A percentile compares a stretch with the other conserved stretches of the same genome.
Evolutionary conservation across 2,888 invertebrate genomes (phyloP).

Genomic region (Acholoe squamosa): DNA sequence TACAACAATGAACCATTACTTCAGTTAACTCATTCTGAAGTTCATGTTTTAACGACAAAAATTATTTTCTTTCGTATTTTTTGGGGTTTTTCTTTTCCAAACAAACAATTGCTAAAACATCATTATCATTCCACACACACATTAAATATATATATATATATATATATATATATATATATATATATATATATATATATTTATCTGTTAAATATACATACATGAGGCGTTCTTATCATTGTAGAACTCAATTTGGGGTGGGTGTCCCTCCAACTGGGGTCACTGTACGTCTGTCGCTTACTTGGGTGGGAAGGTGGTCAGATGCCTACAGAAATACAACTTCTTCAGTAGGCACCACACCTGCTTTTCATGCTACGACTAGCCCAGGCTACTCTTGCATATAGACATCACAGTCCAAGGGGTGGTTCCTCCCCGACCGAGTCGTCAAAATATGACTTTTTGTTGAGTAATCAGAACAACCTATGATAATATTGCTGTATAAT

Average conservation of each 20-base stretch:
- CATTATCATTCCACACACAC: too few species aligned
- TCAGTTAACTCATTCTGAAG: not conserved
- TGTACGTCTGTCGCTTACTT: not conserved
- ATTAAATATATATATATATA: too few species aligned
- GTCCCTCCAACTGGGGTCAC: not conserved
- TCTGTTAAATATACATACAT: too few species aligned
- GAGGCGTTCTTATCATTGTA: not conserved
- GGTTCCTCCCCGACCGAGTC: not conserved
- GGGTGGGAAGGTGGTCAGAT: not conserved
- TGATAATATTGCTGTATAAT: slow-evolving; percentile 42
- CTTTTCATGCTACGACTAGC: not conserved
- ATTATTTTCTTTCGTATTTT: too few species aligned
- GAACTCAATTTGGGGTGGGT: not conserved
- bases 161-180: too few species aligned
- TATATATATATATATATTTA: too few species aligned
- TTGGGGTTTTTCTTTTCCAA: too few species aligned
- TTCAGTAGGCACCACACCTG: not conserved
- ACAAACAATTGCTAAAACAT: too few species aligned
- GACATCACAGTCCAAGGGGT: slow-evolving; percentile 1
- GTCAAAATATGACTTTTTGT: not conserved
- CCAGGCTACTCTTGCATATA: slow-evolving; percentile 52
- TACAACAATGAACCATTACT: not conserved
- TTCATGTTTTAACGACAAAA: not conserved
- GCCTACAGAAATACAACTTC: not conserved
- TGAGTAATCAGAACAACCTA: slow-evolving; percentile 35